A percentile compares a stretch with the other conserved stretches of the same genome.
Evolutionary conservation across 2,113 vertebrate species (phyloP).

Genomic region (Isichthys henryi): DNA sequence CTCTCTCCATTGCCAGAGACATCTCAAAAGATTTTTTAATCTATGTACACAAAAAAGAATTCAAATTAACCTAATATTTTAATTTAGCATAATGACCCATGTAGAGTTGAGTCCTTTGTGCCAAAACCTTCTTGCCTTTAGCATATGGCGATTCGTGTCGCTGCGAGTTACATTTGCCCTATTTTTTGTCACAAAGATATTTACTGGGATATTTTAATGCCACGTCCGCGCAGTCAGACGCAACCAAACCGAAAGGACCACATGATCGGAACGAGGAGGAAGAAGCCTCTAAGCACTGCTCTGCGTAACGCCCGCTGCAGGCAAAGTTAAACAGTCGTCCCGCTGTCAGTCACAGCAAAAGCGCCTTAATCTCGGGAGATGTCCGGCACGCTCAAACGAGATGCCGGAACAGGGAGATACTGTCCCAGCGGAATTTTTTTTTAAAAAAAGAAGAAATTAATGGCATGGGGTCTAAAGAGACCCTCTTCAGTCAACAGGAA

Average conservation of each 20-base stretch:
- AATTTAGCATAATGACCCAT: not conserved
- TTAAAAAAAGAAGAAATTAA: not conserved
- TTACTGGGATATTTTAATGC: slow-evolving; percentile 7
- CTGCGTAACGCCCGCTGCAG: not conserved
- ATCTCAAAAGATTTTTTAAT: not conserved
- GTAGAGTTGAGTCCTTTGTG: not conserved
- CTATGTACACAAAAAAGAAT: not conserved
- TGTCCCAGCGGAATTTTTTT: not conserved
- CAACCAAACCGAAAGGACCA: not conserved
- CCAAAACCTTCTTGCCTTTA: not conserved
- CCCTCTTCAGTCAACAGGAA: not conserved
- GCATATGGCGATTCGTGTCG: not conserved
- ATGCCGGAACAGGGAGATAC: not conserved
- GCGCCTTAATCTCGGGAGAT: not conserved
- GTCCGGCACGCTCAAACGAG: not conserved
- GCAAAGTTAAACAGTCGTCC: not conserved
- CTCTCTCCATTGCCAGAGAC: not conserved
- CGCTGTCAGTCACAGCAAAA: not conserved
- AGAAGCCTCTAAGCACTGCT: not conserved
- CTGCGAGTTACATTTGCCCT: not conserved
- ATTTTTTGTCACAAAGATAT: slow-evolving; percentile 9
- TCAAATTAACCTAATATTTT: not conserved
- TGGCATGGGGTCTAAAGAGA: not conserved
- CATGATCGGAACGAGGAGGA: not conserved
- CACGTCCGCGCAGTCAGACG: not conserved